These are phyloP conservation scores for Lepidocyrtoides sp. DNA, from an alignment of 2,888 invertebrate species.

Conservation along the genomic window DNA sequence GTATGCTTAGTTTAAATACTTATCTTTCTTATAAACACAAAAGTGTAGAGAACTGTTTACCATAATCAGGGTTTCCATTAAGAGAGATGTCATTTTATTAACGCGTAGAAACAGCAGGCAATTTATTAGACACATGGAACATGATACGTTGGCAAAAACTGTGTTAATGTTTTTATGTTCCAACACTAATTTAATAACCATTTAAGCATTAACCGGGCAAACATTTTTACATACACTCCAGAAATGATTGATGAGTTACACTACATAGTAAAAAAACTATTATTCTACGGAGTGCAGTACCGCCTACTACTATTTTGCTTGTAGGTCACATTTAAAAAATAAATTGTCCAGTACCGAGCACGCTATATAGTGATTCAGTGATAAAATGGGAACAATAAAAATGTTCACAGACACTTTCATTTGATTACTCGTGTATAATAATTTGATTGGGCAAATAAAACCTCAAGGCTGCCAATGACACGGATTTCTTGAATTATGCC, in stretches of 20 bases:
- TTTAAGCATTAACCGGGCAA: background rate
- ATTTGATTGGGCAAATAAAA: slow-evolving; percentile 45
- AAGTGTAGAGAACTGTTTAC: background rate
- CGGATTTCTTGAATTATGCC: slow-evolving; percentile 12
- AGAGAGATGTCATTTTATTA: slow-evolving; percentile 17
- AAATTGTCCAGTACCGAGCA: background rate
- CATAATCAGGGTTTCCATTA: background rate
- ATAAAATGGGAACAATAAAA: slow-evolving; percentile 16
- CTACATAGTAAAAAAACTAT: background rate
- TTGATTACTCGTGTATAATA: slow-evolving; percentile 11
- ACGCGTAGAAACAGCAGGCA: background rate
- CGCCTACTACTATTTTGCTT: background rate
- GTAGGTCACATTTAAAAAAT: background rate
- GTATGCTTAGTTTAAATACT: background rate
- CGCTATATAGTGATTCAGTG: background rate
- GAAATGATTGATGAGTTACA: slow-evolving; percentile 4
- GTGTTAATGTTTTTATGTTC: background rate
- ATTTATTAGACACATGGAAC: background rate
- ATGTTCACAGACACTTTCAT: slow-evolving; percentile 26
- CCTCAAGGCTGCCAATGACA: slow-evolving; percentile 44
- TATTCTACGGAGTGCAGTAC: background rate
- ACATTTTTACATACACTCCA: background rate
- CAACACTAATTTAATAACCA: slow-evolving; percentile 37
- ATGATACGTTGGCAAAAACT: background rate
- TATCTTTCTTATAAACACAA: background rate